These are phyloP conservation scores for Ennomos erosarius DNA, from an alignment of 2,888 invertebrate species.

Conservation along the genomic window DNA sequence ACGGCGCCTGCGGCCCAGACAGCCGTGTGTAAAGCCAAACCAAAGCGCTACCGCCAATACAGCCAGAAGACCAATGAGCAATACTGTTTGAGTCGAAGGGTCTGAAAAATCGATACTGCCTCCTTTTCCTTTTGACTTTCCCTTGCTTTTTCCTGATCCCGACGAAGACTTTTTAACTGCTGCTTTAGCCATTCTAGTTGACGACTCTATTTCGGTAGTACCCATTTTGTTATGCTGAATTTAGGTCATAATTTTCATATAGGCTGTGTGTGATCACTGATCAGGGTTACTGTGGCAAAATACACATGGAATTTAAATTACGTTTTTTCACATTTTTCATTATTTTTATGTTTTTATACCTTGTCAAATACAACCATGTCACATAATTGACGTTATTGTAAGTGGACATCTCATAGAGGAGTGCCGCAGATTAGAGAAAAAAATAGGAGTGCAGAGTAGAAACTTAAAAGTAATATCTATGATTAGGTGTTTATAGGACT, in stretches of 20 bases:
- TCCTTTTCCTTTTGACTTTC: slow-evolving; percentile 1
- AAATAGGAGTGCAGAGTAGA: no score
- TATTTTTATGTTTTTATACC: no score
- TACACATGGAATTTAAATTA: no score
- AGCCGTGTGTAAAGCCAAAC: slow-evolving; percentile 58
- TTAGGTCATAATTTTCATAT: neutral
- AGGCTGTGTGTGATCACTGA: no score
- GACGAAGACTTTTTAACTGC: slow-evolving; percentile 37
- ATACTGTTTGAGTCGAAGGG: slow-evolving; percentile 56
- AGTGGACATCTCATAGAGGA: no score
- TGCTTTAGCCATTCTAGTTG: slow-evolving; percentile 49
- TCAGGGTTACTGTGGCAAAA: neutral
- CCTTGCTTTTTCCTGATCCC: neutral
- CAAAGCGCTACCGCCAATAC: slow-evolving; percentile 57
- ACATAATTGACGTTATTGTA: no score
- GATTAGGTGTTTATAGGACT: no score
- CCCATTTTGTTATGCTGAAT: slow-evolving; percentile 1
- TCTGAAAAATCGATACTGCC: slow-evolving; percentile 41
- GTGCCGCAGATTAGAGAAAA: no score
- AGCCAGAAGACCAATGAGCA: slow-evolving; percentile 54
- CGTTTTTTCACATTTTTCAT: no score
- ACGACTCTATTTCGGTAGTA: slow-evolving; percentile 37
- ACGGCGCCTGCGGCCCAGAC: slow-evolving; percentile 48
- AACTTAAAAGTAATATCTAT: no score
- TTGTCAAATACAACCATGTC: no score